Evolutionary conservation across 2,888 invertebrate species (phyloP).

Genomic region (Platycheirus rosarum): DNA sequence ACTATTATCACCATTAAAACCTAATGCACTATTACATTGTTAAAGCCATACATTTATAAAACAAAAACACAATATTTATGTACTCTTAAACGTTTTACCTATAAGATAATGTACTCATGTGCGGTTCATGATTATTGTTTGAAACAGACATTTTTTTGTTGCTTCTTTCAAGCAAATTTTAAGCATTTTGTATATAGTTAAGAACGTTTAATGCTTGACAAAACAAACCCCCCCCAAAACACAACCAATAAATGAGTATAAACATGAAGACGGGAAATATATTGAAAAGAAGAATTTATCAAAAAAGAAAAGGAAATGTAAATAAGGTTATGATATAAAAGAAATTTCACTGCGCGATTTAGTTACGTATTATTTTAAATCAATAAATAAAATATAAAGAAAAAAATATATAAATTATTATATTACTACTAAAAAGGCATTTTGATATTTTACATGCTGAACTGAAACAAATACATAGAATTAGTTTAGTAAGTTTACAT

Average conservation of each 20-base stretch:
- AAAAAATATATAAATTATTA: constrained; percentile 62
- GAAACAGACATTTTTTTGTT: constrained; percentile 41
- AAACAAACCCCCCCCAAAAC: constrained; percentile 4
- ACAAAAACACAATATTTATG: constrained; percentile 55
- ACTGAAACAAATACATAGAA: constrained; percentile 72
- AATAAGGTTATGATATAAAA: constrained; percentile 57
- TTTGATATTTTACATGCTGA: constrained; percentile 74
- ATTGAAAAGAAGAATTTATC: constrained; percentile 60
- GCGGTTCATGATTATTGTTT: constrained; percentile 37
- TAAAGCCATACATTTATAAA: constrained; percentile 59
- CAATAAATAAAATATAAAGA: constrained; percentile 43
- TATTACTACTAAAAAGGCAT: constrained; percentile 71
- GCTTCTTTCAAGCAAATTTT: constrained; percentile 56
- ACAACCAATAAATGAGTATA: constrained; percentile 45
- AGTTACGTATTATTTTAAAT: constrained; percentile 68
- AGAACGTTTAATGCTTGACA: constrained; percentile 66
- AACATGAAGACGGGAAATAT: constrained; percentile 45
- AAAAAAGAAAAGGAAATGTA: constrained; percentile 62
- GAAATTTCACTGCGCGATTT: constrained; percentile 65
- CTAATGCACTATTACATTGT: constrained; percentile 64
- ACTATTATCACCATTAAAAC: constrained; percentile 53
- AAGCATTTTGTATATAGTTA: constrained; percentile 71
- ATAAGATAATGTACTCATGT: constrained; percentile 70
- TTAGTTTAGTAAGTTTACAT: constrained; percentile 71
- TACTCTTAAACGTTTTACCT: constrained; percentile 66